Evolutionary conservation across 2,797 vertebrate genomes (phyloP), one percentile per base, ranked within the genome.

Genomic region (Bradypodion pumilum): DNA sequence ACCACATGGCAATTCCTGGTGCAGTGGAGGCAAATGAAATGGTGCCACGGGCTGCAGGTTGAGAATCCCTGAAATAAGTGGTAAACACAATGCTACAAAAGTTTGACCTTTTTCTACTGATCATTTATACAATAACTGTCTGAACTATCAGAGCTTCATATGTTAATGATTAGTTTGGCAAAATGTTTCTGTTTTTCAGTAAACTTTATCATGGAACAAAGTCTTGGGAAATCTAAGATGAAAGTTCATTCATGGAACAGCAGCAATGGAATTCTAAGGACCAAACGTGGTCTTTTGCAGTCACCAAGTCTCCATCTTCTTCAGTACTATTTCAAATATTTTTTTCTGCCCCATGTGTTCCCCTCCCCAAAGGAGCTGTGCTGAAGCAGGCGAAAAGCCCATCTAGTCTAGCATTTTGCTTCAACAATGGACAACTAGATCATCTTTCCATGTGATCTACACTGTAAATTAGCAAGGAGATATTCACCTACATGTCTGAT

Each of bases 101-200:
- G 69, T 66, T 37, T 52, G 27, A 52, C 3, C 52, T 56, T 59
- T 56, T 85, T 79, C 80, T 80, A 59, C 32, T 5, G 86, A 27
- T 27, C 7, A 52, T 46, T 60, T 46, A 37, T 35, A 88, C 70
- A 37, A 37, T 46, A 10, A 12, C 1, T 74, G 65, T 86, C 82
- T 82, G 40, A 80, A 49, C 37, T 44, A 16, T 44, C 70, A 84
- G 2, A 37, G 2, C 37, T 74, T 44, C 7, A 8, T 5, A 83
- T 90, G 88, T 91, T 90, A 91, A 42, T 84, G 75, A 94, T 94
- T 94, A 92, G 92, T 91, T 35, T 90, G 81, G 74, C 62, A 91
- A 86, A 42, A 66, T 80, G 70, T 88, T 85, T 84, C 81, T 87
- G 13, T 76, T 68, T 66, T 83, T 79, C 60, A 15, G 19, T 37